Conservation (phyloP, 2,888 invertebrate species). For the Lycaena phlaeas region DNA sequence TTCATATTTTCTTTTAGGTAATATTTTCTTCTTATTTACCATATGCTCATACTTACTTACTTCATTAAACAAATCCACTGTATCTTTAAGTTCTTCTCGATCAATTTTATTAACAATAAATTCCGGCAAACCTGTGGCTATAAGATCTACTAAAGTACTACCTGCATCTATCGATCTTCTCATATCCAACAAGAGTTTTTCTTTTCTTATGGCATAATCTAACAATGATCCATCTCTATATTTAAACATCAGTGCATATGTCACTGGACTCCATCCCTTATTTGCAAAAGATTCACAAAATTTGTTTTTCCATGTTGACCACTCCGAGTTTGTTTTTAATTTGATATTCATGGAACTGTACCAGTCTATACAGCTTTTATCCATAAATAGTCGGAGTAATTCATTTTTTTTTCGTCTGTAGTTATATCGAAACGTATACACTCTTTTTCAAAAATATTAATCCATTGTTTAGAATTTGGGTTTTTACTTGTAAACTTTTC, state of each 20-base stretch:
- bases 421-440: constrained; percentile 21
- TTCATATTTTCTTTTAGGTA: too few relatives aligned
- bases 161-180: constrained; percentile 12
- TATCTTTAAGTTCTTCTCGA: constrained; percentile 5
- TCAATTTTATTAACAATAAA: constrained; percentile 10
- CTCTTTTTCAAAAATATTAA: constrained; percentile 26
- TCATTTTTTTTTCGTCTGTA: constrained; percentile 24
- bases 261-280: constrained; percentile 21
- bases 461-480: constrained; percentile 23
- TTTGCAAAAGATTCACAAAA: constrained; percentile 23
- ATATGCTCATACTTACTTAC: constrained; percentile 8
- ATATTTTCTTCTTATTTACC: too few relatives aligned
- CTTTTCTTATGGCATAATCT: constrained; percentile 27
- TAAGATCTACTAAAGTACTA: constrained; percentile 13
- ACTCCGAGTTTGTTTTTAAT: constrained; percentile 13
- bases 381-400: constrained; percentile 16
- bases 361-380: constrained; percentile 16
- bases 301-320: constrained; percentile 20
- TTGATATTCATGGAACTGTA: constrained; percentile 17
- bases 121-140: constrained; percentile 12
- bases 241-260: constrained; percentile 22
- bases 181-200: constrained; percentile 19
- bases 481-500: constrained; percentile 25
- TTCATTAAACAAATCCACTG: constrained; percentile 9
- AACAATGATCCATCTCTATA: constrained; percentile 15